These are phyloP conservation scores for Caerostris extrusa DNA, from an alignment of 1,140 invertebrate genomes.

Conservation along the genomic window DNA sequence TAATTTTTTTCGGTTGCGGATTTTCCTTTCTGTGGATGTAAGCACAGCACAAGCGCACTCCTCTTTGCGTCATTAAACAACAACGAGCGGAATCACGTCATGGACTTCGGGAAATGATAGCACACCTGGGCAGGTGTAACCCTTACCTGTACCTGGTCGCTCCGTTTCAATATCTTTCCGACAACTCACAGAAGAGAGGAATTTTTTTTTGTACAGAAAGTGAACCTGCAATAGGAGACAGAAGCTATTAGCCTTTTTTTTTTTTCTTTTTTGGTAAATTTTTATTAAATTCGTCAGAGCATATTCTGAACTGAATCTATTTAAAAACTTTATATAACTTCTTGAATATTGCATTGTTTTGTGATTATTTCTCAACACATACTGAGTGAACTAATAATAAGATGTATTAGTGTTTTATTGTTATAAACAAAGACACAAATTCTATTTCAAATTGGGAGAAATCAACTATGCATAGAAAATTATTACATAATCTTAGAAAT, in stretches of 20 bases:
- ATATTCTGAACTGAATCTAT: too few species aligned
- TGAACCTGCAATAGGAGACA: neutral
- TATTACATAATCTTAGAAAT: too few species aligned
- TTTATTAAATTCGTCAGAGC: too few species aligned
- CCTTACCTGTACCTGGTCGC: slow-evolving; percentile 52
- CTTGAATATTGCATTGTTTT: too few species aligned
- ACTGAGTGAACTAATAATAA: too few species aligned
- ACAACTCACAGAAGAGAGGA: neutral
- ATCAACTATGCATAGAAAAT: too few species aligned
- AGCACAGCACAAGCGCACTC: neutral
- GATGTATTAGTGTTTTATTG: too few species aligned
- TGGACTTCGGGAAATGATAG: slow-evolving; percentile 38
- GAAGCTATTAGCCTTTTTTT: neutral
- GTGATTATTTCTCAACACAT: too few species aligned
- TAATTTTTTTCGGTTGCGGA: neutral
- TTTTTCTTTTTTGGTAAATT: too few species aligned
- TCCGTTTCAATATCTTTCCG: neutral
- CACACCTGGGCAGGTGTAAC: slow-evolving; percentile 57
- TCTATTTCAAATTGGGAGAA: too few species aligned
- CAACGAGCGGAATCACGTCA: slow-evolving; percentile 45
- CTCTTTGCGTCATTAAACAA: slow-evolving; percentile 39
- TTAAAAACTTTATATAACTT: too few species aligned
- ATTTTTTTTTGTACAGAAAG: neutral
- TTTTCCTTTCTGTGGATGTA: neutral
- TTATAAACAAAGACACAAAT: too few species aligned